Conservation (phyloP, 2,888 invertebrate species). For the Mayetiola destructor region DNA sequence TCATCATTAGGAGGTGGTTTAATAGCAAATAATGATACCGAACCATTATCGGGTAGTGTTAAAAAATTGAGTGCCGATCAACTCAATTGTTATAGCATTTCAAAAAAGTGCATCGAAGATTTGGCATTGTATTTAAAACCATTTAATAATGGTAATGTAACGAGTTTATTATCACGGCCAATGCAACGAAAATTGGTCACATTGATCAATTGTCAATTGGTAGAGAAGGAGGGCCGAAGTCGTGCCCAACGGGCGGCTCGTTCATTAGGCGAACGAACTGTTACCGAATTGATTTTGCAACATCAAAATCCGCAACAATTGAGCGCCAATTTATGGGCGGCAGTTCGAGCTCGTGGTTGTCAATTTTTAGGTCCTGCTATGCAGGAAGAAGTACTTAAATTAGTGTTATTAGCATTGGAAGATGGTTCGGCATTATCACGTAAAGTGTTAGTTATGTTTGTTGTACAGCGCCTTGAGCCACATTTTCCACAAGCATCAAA, state of each 20-base stretch:
- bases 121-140: slow-evolving; percentile 78
- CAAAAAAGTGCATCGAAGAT: slow-evolving; percentile 73
- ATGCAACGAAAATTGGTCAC: slow-evolving; percentile 93
- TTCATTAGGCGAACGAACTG: slow-evolving; percentile 87
- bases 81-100: slow-evolving; percentile 40
- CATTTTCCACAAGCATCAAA: slow-evolving; percentile 95
- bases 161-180: slow-evolving; percentile 58
- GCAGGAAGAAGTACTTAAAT: slow-evolving; percentile 95
- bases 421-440: slow-evolving; percentile 88
- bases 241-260: slow-evolving; percentile 69
- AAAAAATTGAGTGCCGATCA: slow-evolving; percentile 39
- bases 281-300: slow-evolving; percentile 83
- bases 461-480: slow-evolving; percentile 89
- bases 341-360: slow-evolving; percentile 89
- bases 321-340: slow-evolving; percentile 88
- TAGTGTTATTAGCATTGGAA: slow-evolving; percentile 85
- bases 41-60: slow-evolving; percentile 24
- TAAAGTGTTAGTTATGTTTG: slow-evolving; percentile 95
- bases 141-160: slow-evolving; percentile 45
- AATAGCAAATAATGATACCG: neutral
- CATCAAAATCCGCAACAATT: slow-evolving; percentile 94
- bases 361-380: slow-evolving; percentile 98
- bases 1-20: neutral
- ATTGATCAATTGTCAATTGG: slow-evolving; percentile 80
- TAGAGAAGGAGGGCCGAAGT: slow-evolving; percentile 74